Evolutionary conservation across 2,888 invertebrate species (phyloP).

Genomic region (Emmelina monodactyla): DNA sequence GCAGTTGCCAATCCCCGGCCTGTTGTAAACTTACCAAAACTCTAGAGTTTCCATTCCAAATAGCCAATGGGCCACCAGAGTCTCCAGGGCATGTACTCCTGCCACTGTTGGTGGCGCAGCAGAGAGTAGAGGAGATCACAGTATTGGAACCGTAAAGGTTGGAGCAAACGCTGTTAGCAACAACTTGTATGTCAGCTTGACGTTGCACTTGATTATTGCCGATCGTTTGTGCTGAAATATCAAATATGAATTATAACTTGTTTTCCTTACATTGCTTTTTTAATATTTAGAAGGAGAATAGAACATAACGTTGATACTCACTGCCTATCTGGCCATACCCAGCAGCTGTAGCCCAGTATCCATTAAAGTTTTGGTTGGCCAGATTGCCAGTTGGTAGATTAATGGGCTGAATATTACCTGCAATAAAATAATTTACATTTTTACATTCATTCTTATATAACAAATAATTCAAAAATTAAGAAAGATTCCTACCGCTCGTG

Average conservation of each 20-base stretch:
- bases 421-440: neutral
- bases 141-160: conserved; percentile 23
- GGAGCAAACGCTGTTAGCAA: conserved; percentile 33
- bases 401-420: neutral
- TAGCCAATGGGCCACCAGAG: conserved; percentile 13
- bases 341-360: conserved; percentile 12
- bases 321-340: conserved; percentile 13
- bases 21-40: conserved; percentile 6
- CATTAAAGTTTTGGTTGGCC: conserved; percentile 10
- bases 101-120: conserved; percentile 30
- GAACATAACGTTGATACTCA: conserved; percentile 10
- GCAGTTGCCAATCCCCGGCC: too few relatives aligned
- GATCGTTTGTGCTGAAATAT: conserved; percentile 24
- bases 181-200: conserved; percentile 43
- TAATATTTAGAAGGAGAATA: neutral
- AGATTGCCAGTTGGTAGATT: neutral
- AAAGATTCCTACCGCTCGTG: neutral
- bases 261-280: too few relatives aligned
- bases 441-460: neutral
- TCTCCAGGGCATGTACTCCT: conserved; percentile 32
- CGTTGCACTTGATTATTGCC: conserved; percentile 30
- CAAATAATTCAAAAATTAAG: neutral
- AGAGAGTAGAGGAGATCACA: conserved; percentile 25
- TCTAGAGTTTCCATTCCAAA: neutral
- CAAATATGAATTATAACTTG: too few relatives aligned